Evolutionary conservation across 1,140 invertebrate genomes (phyloP).

Genomic region (Harpegnathos saltator): DNA sequence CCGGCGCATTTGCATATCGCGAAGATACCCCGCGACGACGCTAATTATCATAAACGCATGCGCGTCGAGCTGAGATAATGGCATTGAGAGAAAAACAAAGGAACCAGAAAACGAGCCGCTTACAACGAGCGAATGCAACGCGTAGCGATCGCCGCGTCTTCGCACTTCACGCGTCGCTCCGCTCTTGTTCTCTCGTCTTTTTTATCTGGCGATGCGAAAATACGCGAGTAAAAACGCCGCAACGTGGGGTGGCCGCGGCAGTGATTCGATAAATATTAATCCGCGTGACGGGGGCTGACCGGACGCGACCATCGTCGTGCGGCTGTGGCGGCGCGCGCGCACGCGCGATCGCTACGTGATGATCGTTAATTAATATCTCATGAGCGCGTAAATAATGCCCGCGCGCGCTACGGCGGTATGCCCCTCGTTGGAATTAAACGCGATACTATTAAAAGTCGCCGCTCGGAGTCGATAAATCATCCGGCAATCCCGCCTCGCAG

Average conservation of each 20-base stretch:
- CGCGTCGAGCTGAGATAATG: background rate
- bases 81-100: too few relatives aligned
- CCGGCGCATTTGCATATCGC: background rate
- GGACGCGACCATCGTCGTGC: too few relatives aligned
- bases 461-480: slow-evolving; percentile 35
- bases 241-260: too few relatives aligned
- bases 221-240: too few relatives aligned
- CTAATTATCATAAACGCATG: background rate
- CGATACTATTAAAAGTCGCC: slow-evolving; percentile 30
- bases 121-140: too few relatives aligned
- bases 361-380: slow-evolving; percentile 30
- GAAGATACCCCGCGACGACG: background rate
- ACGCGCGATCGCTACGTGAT: background rate
- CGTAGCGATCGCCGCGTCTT: too few relatives aligned
- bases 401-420: background rate
- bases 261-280: too few relatives aligned
- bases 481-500: slow-evolving; percentile 12
- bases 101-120: background rate
- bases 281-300: too few relatives aligned
- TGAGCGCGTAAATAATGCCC: background rate
- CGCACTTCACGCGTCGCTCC: too few relatives aligned
- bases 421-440: slow-evolving; percentile 19
- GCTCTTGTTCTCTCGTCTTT: too few relatives aligned
- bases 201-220: too few relatives aligned
- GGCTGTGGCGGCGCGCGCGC: too few relatives aligned